Conservation (phyloP, 2,888 invertebrate genomes). For the Rhogogaster chlorosoma region DNA sequence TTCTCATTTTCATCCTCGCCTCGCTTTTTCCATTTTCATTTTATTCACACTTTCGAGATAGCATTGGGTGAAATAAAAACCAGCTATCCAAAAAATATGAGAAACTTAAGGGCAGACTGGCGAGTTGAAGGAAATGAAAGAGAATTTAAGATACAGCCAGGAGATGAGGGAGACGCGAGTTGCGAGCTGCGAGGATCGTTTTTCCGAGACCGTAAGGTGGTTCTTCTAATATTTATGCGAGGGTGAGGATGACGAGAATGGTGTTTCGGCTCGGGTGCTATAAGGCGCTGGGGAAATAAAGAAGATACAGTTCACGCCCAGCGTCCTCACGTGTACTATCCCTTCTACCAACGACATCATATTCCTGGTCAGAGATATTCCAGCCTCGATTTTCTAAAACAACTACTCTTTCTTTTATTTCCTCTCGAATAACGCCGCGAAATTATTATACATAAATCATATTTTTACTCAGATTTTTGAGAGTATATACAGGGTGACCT, state of each 20-base stretch:
- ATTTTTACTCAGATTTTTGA: no score
- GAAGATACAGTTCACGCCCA: conserved; percentile 12
- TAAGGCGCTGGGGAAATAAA: conserved; percentile 53
- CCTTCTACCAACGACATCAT: not conserved
- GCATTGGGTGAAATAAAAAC: not conserved
- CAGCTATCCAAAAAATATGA: conserved; percentile 13
- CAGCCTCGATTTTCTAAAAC: not conserved
- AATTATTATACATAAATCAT: no score
- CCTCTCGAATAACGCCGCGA: no score
- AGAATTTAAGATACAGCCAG: conserved; percentile 35
- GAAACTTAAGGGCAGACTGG: conserved; percentile 28
- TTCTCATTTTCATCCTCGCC: no score
- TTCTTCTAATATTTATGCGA: conserved; percentile 51
- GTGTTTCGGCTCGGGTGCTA: conserved; percentile 36
- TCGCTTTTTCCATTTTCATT: not conserved
- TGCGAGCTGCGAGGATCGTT: conserved; percentile 26
- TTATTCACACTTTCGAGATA: not conserved
- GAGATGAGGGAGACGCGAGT: conserved; percentile 28
- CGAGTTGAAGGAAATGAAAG: conserved; percentile 39
- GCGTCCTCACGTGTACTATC: not conserved
- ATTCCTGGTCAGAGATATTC: not conserved
- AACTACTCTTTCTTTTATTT: not conserved
- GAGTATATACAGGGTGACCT: no score
- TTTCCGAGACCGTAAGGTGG: conserved; percentile 28
- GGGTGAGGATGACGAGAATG: conserved; percentile 45